Evolutionary conservation across 2,888 invertebrate species (phyloP).

Genomic region (Andrena camellia): DNA sequence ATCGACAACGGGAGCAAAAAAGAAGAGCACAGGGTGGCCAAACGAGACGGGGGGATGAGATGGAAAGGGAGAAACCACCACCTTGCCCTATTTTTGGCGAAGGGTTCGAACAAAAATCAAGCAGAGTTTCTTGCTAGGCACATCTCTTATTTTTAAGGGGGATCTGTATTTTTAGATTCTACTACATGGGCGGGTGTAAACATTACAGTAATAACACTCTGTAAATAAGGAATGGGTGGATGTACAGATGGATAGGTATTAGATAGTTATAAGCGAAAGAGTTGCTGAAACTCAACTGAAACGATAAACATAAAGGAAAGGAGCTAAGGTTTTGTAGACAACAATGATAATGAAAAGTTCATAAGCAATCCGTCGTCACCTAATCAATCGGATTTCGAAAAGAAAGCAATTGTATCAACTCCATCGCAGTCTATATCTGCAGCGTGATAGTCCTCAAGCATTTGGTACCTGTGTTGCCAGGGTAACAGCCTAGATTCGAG

Average conservation of each 20-base stretch:
- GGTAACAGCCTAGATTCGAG: slow-evolving; percentile 81
- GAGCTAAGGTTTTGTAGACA: not conserved
- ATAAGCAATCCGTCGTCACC: not conserved
- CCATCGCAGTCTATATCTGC: not conserved
- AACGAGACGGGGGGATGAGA: slow-evolving; percentile 1
- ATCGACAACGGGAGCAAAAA: slow-evolving; percentile 47
- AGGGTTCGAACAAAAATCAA: not conserved
- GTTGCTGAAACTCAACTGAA: no score
- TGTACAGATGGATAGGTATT: no score
- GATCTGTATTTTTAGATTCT: not conserved
- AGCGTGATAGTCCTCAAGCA: slow-evolving; percentile 17
- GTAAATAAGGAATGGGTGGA: no score
- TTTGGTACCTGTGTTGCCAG: slow-evolving; percentile 74
- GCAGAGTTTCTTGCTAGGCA: no score
- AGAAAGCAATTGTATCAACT: not conserved
- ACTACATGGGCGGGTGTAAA: no score
- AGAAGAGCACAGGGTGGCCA: slow-evolving; percentile 8
- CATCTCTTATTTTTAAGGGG: not conserved
- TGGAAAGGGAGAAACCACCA: not conserved
- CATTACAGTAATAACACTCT: no score
- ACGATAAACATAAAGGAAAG: no score
- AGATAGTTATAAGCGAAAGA: no score
- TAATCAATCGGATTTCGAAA: not conserved
- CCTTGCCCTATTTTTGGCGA: slow-evolving; percentile 12
- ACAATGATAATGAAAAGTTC: not conserved